phyloP scores from a whole-genome alignment of 2,888 invertebrate genomes.

The Agrotis segetum region DNA sequence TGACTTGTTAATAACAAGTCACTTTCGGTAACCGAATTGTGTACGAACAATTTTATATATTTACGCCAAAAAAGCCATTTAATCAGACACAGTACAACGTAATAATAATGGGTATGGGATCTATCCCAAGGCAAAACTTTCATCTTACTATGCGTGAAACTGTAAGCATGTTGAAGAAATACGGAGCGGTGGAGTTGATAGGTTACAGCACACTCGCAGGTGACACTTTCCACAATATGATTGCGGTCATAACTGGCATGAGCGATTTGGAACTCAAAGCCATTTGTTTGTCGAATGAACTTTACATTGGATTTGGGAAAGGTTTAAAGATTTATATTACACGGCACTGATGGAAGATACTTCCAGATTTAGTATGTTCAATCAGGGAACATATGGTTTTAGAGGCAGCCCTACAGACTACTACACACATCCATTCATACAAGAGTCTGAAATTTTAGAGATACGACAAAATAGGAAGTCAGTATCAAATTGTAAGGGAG shows the following conservation, averaged over 20 bases:
- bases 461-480: not conserved
- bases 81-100: conserved; percentile 90
- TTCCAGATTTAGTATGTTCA: conserved; percentile 76
- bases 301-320: conserved; percentile 95
- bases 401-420: conserved; percentile 94
- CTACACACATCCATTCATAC: conserved; percentile 93
- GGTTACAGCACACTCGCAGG: conserved; percentile 97
- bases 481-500: conserved; percentile 42
- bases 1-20: no score
- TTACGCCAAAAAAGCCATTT: conserved; percentile 85
- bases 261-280: conserved; percentile 90
- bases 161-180: conserved; percentile 87
- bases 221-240: conserved; percentile 96
- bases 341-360: conserved; percentile 96
- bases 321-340: conserved; percentile 92
- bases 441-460: conserved; percentile 81
- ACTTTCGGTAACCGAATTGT: conserved; percentile 80
- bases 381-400: conserved; percentile 82
- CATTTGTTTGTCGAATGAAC: conserved; percentile 90
- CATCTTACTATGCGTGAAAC: conserved; percentile 95
- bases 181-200: conserved; percentile 93
- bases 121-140: conserved; percentile 95
- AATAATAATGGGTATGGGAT: conserved; percentile 95
- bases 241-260: conserved; percentile 94
- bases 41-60: conserved; percentile 92